Evolutionary conservation across 2,113 vertebrate species (phyloP).

Genomic region (Platysternon megacephalum): DNA sequence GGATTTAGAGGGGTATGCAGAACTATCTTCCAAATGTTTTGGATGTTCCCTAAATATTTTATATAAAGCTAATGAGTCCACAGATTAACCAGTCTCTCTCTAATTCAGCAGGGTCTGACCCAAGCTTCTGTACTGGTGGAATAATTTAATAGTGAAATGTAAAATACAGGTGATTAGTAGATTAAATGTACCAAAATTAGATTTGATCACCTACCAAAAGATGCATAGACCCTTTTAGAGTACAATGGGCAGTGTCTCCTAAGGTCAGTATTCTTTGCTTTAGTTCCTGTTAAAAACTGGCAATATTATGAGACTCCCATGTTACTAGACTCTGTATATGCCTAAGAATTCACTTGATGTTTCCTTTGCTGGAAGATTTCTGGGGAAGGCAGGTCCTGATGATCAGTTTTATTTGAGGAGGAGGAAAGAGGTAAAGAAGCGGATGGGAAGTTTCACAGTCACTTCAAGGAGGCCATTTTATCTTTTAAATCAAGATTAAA

Average conservation of each 20-base stretch:
- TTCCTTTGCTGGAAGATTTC: rapidly evolving
- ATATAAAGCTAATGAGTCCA: background rate
- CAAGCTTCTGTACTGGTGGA: background rate
- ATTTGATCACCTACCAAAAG: background rate
- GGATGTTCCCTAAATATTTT: background rate
- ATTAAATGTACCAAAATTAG: background rate
- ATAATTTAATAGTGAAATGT: background rate
- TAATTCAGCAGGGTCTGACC: background rate
- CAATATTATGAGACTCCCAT: background rate
- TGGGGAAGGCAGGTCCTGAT: background rate
- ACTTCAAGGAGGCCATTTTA: background rate
- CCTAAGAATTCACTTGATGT: background rate
- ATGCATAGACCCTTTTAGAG: background rate
- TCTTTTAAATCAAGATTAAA: background rate
- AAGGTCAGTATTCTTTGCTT: background rate
- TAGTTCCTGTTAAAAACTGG: background rate
- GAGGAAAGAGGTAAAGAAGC: background rate
- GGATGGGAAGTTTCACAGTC: background rate
- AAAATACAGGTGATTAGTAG: background rate
- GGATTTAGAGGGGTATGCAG: background rate
- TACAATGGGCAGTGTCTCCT: background rate
- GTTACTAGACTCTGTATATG: background rate
- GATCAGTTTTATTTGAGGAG: background rate
- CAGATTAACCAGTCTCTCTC: background rate
- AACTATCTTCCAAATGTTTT: background rate